Conservation (phyloP, 2,888 invertebrate species). For the Penaeus monodon region DNA sequence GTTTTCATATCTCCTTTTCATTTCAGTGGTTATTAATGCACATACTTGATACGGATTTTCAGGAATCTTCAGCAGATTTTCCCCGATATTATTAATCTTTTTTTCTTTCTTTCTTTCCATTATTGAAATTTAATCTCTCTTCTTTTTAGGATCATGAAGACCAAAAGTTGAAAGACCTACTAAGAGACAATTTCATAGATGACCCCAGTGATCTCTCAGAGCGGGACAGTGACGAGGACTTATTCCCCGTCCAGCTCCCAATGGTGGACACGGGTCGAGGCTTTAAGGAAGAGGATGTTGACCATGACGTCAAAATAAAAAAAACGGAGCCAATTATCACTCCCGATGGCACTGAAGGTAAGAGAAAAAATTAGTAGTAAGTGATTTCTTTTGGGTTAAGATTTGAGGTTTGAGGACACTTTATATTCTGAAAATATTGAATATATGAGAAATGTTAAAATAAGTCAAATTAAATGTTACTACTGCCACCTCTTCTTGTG, state of each 20-base stretch:
- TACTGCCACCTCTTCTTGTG: too few species aligned
- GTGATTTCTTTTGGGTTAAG: too few species aligned
- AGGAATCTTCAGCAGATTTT: too few species aligned
- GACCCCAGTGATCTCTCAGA: constrained; percentile 46
- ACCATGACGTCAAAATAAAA: not conserved
- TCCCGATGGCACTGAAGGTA: constrained; percentile 24
- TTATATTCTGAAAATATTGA: too few species aligned
- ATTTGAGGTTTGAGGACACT: too few species aligned
- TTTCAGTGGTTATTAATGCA: too few species aligned
- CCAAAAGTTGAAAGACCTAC: constrained; percentile 53
- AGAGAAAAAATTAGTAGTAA: not conserved
- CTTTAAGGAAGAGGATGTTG: constrained; percentile 41
- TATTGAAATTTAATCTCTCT: not conserved
- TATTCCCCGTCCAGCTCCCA: constrained; percentile 53
- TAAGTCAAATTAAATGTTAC: too few species aligned
- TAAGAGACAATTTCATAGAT: constrained; percentile 58
- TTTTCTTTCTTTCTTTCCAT: not conserved
- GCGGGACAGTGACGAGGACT: constrained; percentile 25
- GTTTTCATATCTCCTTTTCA: too few species aligned
- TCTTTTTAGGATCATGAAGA: constrained; percentile 56
- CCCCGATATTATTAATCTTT: not conserved
- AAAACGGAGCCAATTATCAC: not conserved
- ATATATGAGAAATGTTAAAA: too few species aligned
- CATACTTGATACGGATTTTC: too few species aligned
- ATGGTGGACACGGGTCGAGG: constrained; percentile 43